Percentiles rank a stretch among this genome's conserved stretches.
Evolutionary conservation across 2,888 invertebrate species (phyloP).

Genomic region (Anthophora plumipes): DNA sequence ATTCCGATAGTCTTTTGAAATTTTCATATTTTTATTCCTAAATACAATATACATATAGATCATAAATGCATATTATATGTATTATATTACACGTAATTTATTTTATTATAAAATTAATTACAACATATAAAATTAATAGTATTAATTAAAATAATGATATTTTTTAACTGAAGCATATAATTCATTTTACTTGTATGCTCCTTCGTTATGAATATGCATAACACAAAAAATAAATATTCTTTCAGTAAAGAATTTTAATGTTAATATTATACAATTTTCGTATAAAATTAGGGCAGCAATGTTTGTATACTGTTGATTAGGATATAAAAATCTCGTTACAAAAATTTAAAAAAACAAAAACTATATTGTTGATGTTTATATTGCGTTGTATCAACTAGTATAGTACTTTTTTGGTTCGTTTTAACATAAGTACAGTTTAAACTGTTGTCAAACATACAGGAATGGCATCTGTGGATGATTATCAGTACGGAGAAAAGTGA

Average conservation of each 20-base stretch:
- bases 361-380: not conserved
- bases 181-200: not conserved
- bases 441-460: constrained; percentile 16
- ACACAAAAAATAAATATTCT: not conserved
- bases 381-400: not conserved
- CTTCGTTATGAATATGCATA: not conserved
- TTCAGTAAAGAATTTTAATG: not conserved
- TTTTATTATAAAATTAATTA: no score
- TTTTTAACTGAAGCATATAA: not conserved
- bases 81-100: no score
- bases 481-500: not conserved
- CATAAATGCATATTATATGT: no score
- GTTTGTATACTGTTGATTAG: not conserved
- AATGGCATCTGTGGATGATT: constrained; percentile 6
- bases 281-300: not conserved
- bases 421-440: not conserved
- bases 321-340: not conserved
- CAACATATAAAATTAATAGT: no score
- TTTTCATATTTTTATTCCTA: no score
- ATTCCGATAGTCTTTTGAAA: no score
- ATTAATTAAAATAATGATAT: not conserved
- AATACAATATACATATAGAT: no score
- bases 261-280: not conserved
- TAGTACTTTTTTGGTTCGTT: not conserved
- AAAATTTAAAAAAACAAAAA: not conserved